Conservation (phyloP, 1,140 invertebrate genomes). For the Hycleus cichorii region DNA sequence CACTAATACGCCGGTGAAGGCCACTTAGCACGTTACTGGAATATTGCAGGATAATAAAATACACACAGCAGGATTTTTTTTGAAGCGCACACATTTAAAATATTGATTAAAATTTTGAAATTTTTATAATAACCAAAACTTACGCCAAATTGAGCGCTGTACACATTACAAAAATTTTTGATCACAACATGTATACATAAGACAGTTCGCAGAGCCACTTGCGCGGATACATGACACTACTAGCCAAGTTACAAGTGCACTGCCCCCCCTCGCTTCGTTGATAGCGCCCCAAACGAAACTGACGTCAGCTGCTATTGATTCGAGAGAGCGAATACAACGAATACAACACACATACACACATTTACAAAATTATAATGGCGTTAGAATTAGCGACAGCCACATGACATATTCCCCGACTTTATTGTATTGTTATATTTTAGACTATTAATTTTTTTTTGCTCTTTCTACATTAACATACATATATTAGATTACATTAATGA, state of each 20-base stretch:
- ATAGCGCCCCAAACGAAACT: conserved; percentile 36
- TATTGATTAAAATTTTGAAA: conserved; percentile 16
- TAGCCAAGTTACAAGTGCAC: conserved; percentile 42
- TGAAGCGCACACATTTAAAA: conserved; percentile 18
- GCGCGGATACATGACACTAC: conserved; percentile 41
- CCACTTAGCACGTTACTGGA: conserved; percentile 37
- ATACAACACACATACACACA: no score
- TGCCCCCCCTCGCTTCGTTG: conserved; percentile 33
- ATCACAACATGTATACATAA: conserved; percentile 33
- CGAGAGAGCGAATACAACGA: conserved; percentile 17
- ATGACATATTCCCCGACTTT: no score
- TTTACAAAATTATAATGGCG: conserved; percentile 29
- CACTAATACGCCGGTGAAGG: conserved; percentile 40
- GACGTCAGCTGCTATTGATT: conserved; percentile 41
- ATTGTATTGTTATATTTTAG: no score
- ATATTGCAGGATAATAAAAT: conserved; percentile 14
- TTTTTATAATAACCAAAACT: conserved; percentile 24
- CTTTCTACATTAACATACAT: background rate
- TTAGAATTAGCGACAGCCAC: conserved; percentile 26
- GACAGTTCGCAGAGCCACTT: conserved; percentile 37
- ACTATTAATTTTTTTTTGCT: no score
- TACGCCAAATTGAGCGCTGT: conserved; percentile 31
- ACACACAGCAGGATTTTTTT: background rate
- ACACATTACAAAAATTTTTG: conserved; percentile 24
- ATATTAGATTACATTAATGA: background rate